A percentile compares a stretch with the other conserved stretches of the same genome.
These are phyloP conservation scores for Yponomeuta sedellus DNA, from an alignment of 2,888 invertebrate species.

Conservation along the genomic window DNA sequence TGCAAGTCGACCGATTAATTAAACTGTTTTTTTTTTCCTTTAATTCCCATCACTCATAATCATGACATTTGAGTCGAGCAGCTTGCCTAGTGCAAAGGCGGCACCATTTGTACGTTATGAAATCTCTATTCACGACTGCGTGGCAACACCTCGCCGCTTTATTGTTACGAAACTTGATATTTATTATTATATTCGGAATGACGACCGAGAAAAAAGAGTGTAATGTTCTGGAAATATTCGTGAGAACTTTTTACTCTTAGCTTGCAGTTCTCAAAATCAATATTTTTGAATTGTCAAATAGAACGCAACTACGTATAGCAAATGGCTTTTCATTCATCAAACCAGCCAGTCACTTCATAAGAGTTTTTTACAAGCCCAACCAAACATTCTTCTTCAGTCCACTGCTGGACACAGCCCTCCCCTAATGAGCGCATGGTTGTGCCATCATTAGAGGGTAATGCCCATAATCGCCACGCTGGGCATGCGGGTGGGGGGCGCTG, in stretches of 20 bases:
- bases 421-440: too few species aligned
- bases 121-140: slow-evolving; percentile 1
- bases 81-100: slow-evolving; percentile 2
- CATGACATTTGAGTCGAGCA: neutral
- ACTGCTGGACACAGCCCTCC: too few species aligned
- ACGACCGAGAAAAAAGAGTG: neutral
- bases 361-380: neutral
- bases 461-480: too few species aligned
- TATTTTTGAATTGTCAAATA: too few species aligned
- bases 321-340: neutral
- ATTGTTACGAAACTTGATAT: slow-evolving; percentile 9
- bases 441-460: too few species aligned
- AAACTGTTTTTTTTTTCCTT: too few species aligned
- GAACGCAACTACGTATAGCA: neutral
- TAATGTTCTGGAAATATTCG: neutral
- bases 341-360: neutral
- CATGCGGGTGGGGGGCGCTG: too few species aligned
- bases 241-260: neutral
- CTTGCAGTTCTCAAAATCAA: slow-evolving; percentile 6
- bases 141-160: neutral
- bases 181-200: neutral
- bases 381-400: too few species aligned
- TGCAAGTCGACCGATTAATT: too few species aligned
- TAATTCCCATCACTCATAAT: too few species aligned
- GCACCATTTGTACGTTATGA: slow-evolving; percentile 8